Evolutionary conservation across 2,888 invertebrate genomes (phyloP).

Genomic region (Ypsolopha sequella): DNA sequence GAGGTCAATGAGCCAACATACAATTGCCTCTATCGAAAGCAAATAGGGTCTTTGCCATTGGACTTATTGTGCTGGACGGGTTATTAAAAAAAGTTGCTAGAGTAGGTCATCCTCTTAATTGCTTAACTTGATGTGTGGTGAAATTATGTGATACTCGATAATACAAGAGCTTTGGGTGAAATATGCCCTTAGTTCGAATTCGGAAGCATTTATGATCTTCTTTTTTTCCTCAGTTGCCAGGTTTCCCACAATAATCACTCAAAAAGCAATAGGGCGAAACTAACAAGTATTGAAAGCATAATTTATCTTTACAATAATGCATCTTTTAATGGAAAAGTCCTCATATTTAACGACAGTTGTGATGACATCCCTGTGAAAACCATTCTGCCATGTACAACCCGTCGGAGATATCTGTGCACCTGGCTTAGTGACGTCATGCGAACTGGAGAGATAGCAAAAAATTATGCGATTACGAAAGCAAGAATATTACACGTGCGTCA

Average conservation of each 20-base stretch:
- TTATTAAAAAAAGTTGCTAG: too few relatives aligned
- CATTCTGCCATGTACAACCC: not conserved
- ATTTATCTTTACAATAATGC: conserved; percentile 19
- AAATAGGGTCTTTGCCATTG: too few relatives aligned
- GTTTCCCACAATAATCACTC: conserved; percentile 6
- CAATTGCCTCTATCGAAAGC: too few relatives aligned
- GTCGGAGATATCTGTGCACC: too few relatives aligned
- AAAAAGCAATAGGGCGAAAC: conserved; percentile 14
- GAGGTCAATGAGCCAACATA: too few relatives aligned
- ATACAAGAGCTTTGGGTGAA: conserved; percentile 27
- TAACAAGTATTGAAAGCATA: conserved; percentile 28
- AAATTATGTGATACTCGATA: too few relatives aligned
- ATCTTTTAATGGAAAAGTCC: conserved; percentile 6
- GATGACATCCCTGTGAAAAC: not conserved
- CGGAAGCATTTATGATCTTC: not conserved
- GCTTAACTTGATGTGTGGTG: too few relatives aligned
- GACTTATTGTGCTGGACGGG: too few relatives aligned
- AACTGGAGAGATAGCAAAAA: too few relatives aligned
- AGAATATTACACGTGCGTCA: not conserved
- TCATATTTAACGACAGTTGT: not conserved
- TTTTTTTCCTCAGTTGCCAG: not conserved
- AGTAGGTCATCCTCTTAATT: too few relatives aligned
- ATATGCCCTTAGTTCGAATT: conserved; percentile 4
- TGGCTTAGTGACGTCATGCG: not conserved
- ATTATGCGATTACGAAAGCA: not conserved